Base-by-base conservation (phyloP, 1,140 invertebrate species). In the Drosophila orosa region DNA sequence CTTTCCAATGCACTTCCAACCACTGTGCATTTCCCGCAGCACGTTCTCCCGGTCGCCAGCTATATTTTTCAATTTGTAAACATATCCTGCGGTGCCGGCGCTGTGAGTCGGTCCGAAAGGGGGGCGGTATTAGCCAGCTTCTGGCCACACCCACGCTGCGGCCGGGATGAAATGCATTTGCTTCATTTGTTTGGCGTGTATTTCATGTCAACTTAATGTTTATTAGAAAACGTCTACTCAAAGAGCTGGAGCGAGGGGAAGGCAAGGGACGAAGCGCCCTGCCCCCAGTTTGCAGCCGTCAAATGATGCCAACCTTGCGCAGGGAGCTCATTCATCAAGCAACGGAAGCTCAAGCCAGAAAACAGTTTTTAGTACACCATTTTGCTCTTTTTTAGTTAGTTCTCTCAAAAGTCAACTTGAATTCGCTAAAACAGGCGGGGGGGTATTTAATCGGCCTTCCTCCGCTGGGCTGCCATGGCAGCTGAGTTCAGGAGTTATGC, bases 21-120 rank as follows among this genome's bases (percentile, higher is more conserved):
- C 81, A 85, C 73, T 69, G 68, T 85, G 57, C 66, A 25, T 12
- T 25, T 48, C 54, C 62, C 67, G 56, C 50, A 72, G 79, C 79
- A 87, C 83, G 83, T 73, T 61, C 66, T 61, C 39, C 39, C 55
- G 63, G 81, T 85, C 79, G 83, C 79, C 62, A 61, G 83, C 83
- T 82, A 86, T 87, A 87, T 87, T 86, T 86, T 86, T 86, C 83
- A 86, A 86, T 86, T 86, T 86, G 83, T 87, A 87, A 87, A 86
- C 83, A 87, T 86, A 86, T 86, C 83, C 83, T 86, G 83, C 83
- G 83, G 83, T 87, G 82, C 61, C 67, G 80, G 58, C 62, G 62
- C 42, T 78, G 75, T 79, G 82, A 87, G 67, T 57, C 57, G 40
- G 56, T 55, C 72, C 42, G 52, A 65, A 74, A 62, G 39, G 54